Evolutionary conservation across 2,113 vertebrate species (phyloP).

Genomic region (Ictalurus punctatus): DNA sequence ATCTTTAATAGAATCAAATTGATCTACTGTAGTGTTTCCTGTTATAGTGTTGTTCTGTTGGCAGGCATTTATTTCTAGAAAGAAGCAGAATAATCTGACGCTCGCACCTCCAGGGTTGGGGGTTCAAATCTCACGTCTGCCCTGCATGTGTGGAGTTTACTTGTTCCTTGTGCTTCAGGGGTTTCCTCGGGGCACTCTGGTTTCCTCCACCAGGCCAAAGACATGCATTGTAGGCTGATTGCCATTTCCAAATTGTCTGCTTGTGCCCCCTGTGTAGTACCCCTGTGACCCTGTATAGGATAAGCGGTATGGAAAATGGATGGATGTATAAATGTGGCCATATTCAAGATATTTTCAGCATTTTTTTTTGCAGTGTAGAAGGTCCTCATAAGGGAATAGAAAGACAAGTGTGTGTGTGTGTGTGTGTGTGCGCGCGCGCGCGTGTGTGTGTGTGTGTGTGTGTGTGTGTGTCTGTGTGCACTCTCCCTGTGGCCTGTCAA

Average conservation of each 20-base stretch:
- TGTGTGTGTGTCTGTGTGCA: not conserved
- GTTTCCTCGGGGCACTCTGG: too few relatives aligned
- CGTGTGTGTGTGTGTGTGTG: conserved; percentile 11
- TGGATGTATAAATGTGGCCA: not conserved
- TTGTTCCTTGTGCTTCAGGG: too few relatives aligned
- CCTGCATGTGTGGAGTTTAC: too few relatives aligned
- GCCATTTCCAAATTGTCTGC: too few relatives aligned
- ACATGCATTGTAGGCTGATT: too few relatives aligned
- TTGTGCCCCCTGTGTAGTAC: too few relatives aligned
- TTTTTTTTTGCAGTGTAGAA: not conserved
- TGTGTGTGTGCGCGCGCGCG: too few relatives aligned
- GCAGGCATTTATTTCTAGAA: not conserved
- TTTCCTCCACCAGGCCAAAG: too few relatives aligned
- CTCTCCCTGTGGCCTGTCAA: conserved; percentile 48
- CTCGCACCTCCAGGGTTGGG: too few relatives aligned
- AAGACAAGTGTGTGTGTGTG: not conserved
- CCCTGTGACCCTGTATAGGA: too few relatives aligned
- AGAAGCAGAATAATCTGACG: not conserved
- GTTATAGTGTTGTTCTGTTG: not conserved
- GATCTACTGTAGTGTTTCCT: not conserved
- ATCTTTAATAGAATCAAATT: not conserved
- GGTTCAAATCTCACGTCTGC: too few relatives aligned
- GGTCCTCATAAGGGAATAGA: not conserved
- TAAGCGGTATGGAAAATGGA: too few relatives aligned
- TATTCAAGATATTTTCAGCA: not conserved